Conservation (phyloP, 2,888 invertebrate genomes). For the Drosophila setosimentum region DNA sequence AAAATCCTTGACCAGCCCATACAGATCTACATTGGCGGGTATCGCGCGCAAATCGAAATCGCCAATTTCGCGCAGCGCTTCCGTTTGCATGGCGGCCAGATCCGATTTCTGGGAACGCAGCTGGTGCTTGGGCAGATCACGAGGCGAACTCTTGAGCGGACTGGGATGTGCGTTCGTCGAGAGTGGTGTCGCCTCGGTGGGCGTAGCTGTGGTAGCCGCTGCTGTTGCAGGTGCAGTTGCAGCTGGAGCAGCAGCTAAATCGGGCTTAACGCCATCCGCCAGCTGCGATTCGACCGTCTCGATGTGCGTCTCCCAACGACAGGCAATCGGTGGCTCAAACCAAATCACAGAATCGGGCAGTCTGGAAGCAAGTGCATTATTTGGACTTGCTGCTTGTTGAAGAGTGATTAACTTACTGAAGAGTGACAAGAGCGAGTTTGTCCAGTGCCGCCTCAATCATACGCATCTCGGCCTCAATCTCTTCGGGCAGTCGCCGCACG, state of each 20-base stretch:
- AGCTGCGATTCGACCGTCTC: conserved; percentile 83
- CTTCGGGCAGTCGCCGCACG: conserved; percentile 90
- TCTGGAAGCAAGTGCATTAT: conserved; percentile 69
- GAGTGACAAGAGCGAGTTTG: conserved; percentile 89
- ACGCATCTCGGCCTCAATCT: conserved; percentile 92
- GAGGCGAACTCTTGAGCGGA: conserved; percentile 79
- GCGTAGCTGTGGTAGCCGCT: conserved; percentile 66
- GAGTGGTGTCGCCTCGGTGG: conserved; percentile 71
- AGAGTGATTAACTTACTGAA: conserved; percentile 87
- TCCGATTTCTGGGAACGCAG: conserved; percentile 73
- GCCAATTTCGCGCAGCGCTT: conserved; percentile 73
- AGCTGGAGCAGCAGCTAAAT: conserved; percentile 15
- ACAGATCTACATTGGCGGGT: conserved; percentile 83
- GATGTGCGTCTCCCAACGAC: conserved; percentile 88
- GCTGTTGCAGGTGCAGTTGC: conserved; percentile 36
- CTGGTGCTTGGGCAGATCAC: conserved; percentile 62
- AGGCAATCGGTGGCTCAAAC: conserved; percentile 92
- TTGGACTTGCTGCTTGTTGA: not conserved
- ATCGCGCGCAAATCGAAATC: conserved; percentile 84
- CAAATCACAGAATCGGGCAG: conserved; percentile 90
- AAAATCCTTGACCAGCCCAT: conserved; percentile 82
- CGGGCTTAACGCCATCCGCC: conserved; percentile 71
- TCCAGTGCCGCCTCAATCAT: conserved; percentile 90
- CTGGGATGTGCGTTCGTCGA: conserved; percentile 76
- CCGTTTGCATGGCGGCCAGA: conserved; percentile 28